Base-by-base conservation (phyloP, 2,113 vertebrate genomes). In the Corythoichthys intestinalis region DNA sequence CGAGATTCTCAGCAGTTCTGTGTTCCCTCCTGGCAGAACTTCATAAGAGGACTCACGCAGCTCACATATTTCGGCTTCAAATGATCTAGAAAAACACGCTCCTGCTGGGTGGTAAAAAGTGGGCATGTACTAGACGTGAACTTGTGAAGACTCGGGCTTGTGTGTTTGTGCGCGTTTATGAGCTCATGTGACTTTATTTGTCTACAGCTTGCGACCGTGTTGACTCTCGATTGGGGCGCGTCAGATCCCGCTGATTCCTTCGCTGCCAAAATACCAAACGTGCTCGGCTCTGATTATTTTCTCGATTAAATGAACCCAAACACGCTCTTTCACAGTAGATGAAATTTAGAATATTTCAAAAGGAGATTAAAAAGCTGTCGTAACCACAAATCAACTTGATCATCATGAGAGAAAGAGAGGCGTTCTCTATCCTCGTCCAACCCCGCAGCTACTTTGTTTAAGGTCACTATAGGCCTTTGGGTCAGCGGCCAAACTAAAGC, bases 401-500 rank as follows among this genome's bases (percentile, higher is more conserved):
- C 66, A 76, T 82, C 68, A 47, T 57, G 85, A 77, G 80, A 91
- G 81, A 72, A 87, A 85, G 86, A 87, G 87, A 88, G 85, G 83
- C 71, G 84, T 83, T 81, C 82, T 86, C 84, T 89, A 90, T 70
- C 79, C 52, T 72, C 65, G 58, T 70, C 60, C 73, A 78, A 71
- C 63, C 67, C 48, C 62, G 69, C 64, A 83, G 74, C 64, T 70
- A 88, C 86, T 91, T 86, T 90, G 86, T 89, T 78, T 84, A 83
- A 86, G 83, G 86, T 92, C 83, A 88, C 80, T 90, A 88, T 91
- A 86, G 74, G 82, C 12, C 74, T 80, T 82, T 80, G 90, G 91
- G 91, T 90, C 83, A 8, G 28, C 75, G 72, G 91, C 93, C 93
- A 94, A 94, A 90, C 87, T 90, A 93, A 93, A 93, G 91, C 63